phyloP scores from a whole-genome alignment of 2,113 vertebrate species.

The Xiphophorus couchianus region DNA sequence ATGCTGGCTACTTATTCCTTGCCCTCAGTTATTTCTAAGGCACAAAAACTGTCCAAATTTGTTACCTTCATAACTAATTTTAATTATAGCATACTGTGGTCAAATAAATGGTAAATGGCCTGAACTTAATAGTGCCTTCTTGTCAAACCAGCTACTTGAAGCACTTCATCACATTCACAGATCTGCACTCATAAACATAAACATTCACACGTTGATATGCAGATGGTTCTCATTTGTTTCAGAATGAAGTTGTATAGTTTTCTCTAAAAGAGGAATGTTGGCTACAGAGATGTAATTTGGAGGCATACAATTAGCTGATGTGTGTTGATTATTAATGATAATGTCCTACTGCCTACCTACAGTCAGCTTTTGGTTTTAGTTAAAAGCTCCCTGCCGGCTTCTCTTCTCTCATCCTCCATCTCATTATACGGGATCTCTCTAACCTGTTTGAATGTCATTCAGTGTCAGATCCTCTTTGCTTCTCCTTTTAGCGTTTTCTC shows the following conservation, averaged over 20 bases:
- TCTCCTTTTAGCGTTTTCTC: slow-evolving; percentile 19
- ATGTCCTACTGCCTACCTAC: slow-evolving; percentile 35
- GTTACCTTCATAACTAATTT: too few relatives aligned
- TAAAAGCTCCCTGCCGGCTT: slow-evolving; percentile 10
- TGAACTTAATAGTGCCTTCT: too few relatives aligned
- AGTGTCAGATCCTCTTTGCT: slow-evolving; percentile 30
- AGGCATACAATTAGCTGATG: slow-evolving; percentile 41
- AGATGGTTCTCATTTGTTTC: not conserved
- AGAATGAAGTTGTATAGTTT: slow-evolving; percentile 11
- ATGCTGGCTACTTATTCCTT: too few relatives aligned
- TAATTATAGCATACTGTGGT: too few relatives aligned
- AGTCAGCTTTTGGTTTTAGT: slow-evolving; percentile 45
- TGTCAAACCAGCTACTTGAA: too few relatives aligned
- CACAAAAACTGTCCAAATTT: too few relatives aligned
- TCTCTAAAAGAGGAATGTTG: slow-evolving; percentile 21
- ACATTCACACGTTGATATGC: too few relatives aligned
- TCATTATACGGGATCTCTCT: slow-evolving; percentile 12
- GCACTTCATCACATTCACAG: too few relatives aligned
- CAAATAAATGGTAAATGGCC: too few relatives aligned
- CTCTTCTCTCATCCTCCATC: slow-evolving; percentile 30
- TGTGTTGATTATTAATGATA: slow-evolving; percentile 54
- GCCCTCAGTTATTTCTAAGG: too few relatives aligned
- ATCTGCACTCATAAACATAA: too few relatives aligned
- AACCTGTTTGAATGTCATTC: slow-evolving; percentile 41
- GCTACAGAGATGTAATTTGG: too few relatives aligned